A percentile compares a stretch with the other conserved stretches of the same genome.
These are phyloP conservation scores for Gonocerus acuteangulatus DNA, from an alignment of 2,888 invertebrate species.

Conservation along the genomic window DNA sequence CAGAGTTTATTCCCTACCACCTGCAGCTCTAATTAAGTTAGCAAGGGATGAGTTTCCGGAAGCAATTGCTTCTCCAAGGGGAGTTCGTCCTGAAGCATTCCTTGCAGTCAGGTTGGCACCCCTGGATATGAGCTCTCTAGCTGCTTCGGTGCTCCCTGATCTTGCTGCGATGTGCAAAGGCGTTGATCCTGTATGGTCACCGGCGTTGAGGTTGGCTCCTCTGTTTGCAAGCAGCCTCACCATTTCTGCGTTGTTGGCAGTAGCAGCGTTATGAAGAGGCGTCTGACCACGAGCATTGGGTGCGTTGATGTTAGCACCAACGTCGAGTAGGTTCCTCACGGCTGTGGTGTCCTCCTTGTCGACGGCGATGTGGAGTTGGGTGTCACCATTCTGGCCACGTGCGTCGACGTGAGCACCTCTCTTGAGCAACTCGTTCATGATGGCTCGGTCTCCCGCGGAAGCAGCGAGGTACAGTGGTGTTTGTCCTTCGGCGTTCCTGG, in stretches of 20 bases:
- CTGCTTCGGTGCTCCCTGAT: neutral
- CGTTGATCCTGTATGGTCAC: neutral
- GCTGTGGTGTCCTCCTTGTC: neutral
- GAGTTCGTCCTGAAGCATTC: neutral
- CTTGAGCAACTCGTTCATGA: neutral
- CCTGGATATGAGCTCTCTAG: neutral
- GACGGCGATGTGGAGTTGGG: constrained; percentile 12
- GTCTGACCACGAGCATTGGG: constrained; percentile 8
- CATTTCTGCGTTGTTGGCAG: neutral
- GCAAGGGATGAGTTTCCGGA: neutral
- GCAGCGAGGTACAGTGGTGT: constrained; percentile 12
- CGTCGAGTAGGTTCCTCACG: neutral
- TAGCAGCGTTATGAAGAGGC: neutral
- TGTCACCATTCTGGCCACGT: neutral
- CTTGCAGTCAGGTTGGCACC: constrained; percentile 3
- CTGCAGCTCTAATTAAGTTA: neutral
- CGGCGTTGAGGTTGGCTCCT: neutral
- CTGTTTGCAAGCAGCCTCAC: neutral
- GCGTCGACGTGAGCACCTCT: constrained; percentile 10
- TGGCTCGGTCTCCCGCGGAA: neutral
- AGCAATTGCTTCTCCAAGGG: neutral
- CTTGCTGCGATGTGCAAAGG: neutral
- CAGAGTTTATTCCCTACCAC: constrained; percentile 2
- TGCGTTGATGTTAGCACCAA: constrained; percentile 1
- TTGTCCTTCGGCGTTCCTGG: constrained; percentile 1